Conservation (phyloP, 2,797 vertebrate species). For the Myoxocephalus aenaeus region DNA sequence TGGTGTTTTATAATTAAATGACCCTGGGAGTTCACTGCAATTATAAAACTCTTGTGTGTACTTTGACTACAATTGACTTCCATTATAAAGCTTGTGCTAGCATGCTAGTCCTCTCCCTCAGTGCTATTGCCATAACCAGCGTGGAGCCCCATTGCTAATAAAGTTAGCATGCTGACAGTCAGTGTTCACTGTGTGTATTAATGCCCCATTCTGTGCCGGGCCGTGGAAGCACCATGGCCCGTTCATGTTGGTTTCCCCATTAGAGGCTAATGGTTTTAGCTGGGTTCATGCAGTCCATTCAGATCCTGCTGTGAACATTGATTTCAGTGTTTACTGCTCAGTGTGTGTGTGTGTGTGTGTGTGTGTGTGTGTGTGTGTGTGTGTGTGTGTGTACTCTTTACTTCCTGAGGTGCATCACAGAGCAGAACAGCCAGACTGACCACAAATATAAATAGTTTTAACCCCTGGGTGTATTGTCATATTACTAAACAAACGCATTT, state of each 20-base stretch:
- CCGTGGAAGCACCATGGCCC: background rate
- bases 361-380: constrained; percentile 17
- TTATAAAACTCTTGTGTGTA: constrained; percentile 35
- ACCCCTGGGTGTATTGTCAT: constrained; percentile 26
- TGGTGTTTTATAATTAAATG: constrained; percentile 42
- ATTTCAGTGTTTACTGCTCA: constrained; percentile 54
- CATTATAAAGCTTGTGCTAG: constrained; percentile 49
- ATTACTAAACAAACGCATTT: constrained; percentile 53
- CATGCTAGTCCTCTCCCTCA: constrained; percentile 46
- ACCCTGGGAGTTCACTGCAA: constrained; percentile 36
- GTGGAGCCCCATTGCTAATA: constrained; percentile 65
- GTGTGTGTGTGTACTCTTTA: constrained; percentile 2
- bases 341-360: constrained; percentile 16
- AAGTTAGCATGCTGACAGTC: constrained; percentile 67
- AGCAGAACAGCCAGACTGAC: constrained; percentile 41
- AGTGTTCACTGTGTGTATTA: constrained; percentile 53
- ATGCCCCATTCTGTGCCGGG: constrained; percentile 44
- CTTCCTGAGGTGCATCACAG: constrained; percentile 30
- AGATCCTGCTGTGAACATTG: constrained; percentile 65
- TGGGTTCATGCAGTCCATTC: constrained; percentile 54
- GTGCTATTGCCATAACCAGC: constrained; percentile 70
- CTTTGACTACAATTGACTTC: constrained; percentile 58
- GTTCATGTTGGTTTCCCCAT: constrained; percentile 57
- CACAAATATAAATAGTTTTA: constrained; percentile 38
- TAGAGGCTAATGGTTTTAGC: constrained; percentile 64